phyloP scores from a whole-genome alignment of 1,140 invertebrate species.

The Pseudomyrmex pallidus region DNA sequence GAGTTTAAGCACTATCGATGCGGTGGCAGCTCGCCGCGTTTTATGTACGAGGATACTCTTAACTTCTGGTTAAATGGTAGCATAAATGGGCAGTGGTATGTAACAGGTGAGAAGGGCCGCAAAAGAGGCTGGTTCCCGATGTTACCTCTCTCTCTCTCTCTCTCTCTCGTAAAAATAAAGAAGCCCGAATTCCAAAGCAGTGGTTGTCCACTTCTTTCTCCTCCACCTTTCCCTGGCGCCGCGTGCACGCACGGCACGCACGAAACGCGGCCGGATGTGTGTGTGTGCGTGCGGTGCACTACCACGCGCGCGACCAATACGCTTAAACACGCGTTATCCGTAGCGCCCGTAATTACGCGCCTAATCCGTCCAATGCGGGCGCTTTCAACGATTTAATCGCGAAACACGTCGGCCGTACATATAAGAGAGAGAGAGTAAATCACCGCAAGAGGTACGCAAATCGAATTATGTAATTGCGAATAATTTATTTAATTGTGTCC shows the following conservation, averaged over 20 bases:
- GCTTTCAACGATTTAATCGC: background rate
- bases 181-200: constrained; percentile 79
- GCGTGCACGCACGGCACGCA: background rate
- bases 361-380: constrained; percentile 6
- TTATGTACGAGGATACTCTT: constrained; percentile 58
- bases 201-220: constrained; percentile 73
- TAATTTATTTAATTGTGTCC: too few species aligned
- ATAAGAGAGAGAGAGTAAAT: background rate
- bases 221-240: background rate
- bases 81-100: constrained; percentile 66
- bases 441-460: background rate
- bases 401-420: background rate
- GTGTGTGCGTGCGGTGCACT: constrained; percentile 30
- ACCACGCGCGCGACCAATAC: too few species aligned
- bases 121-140: constrained; percentile 68
- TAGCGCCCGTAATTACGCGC: constrained; percentile 4
- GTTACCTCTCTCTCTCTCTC: too few species aligned
- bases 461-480: too few species aligned
- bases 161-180: constrained; percentile 77
- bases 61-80: constrained; percentile 70
- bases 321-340: constrained; percentile 9
- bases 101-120: constrained; percentile 77
- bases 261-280: background rate
- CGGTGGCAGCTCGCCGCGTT: constrained; percentile 17
- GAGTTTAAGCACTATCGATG: constrained; percentile 17